A percentile compares a stretch with the other conserved stretches of the same genome.
Evolutionary conservation across 2,797 vertebrate species (phyloP).

Genomic region (Cuniculus paca): DNA sequence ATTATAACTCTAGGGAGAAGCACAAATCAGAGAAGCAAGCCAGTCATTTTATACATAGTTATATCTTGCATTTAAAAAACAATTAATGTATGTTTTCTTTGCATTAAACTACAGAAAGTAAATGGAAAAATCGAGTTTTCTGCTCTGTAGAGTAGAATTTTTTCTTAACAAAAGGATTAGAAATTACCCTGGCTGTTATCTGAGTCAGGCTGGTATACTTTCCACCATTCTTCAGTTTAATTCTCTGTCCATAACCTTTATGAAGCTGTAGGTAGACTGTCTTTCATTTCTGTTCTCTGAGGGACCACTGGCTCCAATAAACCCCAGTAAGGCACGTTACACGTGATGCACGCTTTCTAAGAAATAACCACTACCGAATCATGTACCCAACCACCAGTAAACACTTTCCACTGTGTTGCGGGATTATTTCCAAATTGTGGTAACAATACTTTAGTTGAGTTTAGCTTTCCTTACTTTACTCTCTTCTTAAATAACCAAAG

Average conservation of each 20-base stretch:
- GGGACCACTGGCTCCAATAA: not conserved
- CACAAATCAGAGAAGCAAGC: constrained; percentile 12
- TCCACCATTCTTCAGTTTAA: not conserved
- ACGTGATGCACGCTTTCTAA: constrained; percentile 52
- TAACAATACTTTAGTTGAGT: constrained; percentile 23
- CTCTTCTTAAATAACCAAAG: constrained; percentile 43
- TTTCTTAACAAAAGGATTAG: constrained; percentile 29
- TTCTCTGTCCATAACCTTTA: not conserved
- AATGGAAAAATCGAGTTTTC: constrained; percentile 34
- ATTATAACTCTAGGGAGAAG: not conserved
- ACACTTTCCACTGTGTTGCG: not conserved
- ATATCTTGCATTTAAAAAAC: constrained; percentile 6
- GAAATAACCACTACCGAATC: constrained; percentile 70
- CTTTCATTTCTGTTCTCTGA: constrained; percentile 35
- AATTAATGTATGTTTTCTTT: constrained; percentile 25
- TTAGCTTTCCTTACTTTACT: constrained; percentile 61
- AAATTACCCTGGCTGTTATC: not conserved
- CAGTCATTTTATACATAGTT: not conserved
- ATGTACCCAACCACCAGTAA: constrained; percentile 19
- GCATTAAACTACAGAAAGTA: constrained; percentile 24
- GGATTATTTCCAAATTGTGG: constrained; percentile 53
- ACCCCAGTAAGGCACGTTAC: not conserved
- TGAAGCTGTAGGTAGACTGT: not conserved
- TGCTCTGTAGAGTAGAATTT: not conserved
- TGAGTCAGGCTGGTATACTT: not conserved